Evolutionary conservation across 2,797 vertebrate species (phyloP).

Genomic region (Lepidocolaptes lacrymiger): DNA sequence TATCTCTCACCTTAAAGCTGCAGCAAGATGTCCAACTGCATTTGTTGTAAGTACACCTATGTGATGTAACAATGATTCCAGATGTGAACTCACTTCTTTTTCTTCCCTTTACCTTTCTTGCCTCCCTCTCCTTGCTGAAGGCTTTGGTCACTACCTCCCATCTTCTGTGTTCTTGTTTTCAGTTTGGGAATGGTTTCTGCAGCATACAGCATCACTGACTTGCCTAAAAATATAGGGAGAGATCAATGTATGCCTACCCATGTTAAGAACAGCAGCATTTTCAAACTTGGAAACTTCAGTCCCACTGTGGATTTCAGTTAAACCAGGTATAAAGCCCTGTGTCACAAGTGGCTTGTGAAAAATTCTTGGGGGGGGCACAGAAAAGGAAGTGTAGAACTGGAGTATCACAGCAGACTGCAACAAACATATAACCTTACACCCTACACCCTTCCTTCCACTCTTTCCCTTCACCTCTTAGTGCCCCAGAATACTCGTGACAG

Average conservation of each 20-base stretch:
- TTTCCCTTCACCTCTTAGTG: neutral
- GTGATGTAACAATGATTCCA: neutral
- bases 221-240: conserved; percentile 78
- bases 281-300: neutral
- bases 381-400: neutral
- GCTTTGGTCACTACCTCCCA: conserved; percentile 84
- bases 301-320: neutral
- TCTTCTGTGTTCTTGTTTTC: conserved; percentile 93
- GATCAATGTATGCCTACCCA: neutral
- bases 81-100: conserved; percentile 81
- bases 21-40: neutral
- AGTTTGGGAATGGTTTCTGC: conserved; percentile 97
- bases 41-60: neutral
- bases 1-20: neutral
- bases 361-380: neutral
- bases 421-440: neutral
- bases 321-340: neutral
- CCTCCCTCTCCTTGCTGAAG: conserved; percentile 92
- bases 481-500: neutral
- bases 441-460: neutral
- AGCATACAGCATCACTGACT: conserved; percentile 91
- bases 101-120: conserved; percentile 97
- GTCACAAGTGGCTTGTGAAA: neutral
- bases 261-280: neutral
- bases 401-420: neutral